Percentiles rank a stretch among this genome's conserved stretches.
These are phyloP conservation scores for Sacculina carcini DNA, from an alignment of 2,888 invertebrate species.

Conservation along the genomic window DNA sequence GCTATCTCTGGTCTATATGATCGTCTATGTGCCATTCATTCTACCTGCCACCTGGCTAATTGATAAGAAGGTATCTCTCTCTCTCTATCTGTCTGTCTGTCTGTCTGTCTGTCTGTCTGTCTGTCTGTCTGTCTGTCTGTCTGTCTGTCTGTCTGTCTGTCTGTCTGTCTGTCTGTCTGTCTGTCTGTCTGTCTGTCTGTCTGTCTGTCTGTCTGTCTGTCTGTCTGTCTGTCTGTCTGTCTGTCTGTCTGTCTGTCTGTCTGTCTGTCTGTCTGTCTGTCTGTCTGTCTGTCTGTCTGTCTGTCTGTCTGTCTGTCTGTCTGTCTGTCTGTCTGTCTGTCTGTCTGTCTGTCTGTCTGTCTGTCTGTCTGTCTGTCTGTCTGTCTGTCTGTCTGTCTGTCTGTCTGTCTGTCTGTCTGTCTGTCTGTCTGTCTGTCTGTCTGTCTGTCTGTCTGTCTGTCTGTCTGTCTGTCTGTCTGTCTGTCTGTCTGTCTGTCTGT, in stretches of 20 bases:
- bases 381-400: no score
- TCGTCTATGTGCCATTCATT: conserved; percentile 80
- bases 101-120: no score
- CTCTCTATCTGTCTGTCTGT: background rate
- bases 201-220: background rate
- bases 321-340: background rate
- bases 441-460: no score
- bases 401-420: no score
- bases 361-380: no score
- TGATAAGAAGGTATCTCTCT: conserved; percentile 51
- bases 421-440: no score
- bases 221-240: background rate
- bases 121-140: background rate
- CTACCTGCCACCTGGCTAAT: conserved; percentile 89
- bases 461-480: no score
- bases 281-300: conserved; percentile 3
- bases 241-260: background rate
- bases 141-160: background rate
- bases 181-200: background rate
- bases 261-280: background rate
- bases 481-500: no score
- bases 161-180: conserved; percentile 3
- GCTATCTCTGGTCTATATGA: conserved; percentile 96
- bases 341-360: no score
- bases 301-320: background rate